Base-by-base conservation (phyloP, 2,888 invertebrate species). In the Penaeus monodon region DNA sequence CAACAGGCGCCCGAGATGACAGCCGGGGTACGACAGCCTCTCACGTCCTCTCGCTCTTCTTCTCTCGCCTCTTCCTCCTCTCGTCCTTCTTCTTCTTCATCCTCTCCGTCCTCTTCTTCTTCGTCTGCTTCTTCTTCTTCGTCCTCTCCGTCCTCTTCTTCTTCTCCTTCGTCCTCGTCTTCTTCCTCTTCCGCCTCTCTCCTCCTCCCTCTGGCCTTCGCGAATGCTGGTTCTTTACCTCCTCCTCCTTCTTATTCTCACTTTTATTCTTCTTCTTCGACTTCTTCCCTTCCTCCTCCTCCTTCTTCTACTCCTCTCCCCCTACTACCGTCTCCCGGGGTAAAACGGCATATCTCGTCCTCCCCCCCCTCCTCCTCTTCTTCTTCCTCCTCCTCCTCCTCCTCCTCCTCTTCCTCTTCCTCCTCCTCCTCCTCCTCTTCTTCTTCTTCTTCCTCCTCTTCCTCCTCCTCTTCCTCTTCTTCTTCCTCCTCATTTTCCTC, bases 1-100 rank as follows among this genome's bases (percentile, higher is more conserved):
- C 82, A 82, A 7, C 82, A 73, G 44, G 33, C 17, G 27, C 73
- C 82, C 8, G 17, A 57, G 27, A 24, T 74, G 7, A 29, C 74
- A 27, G 74, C 70, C 8, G 82, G 82, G 82, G 82, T 81, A 81
- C 27, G 70, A 81, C 70, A 70, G 24, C n/a, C 22, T 49, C 38
- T n/a, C 63, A 4, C 63, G 22, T 49, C n/a, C 66, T n/a, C 38
- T 14, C 24, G 24, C 22, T 33, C 38, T 33, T 22, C 7, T 38
- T 33, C 49, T 66, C 33, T 24, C 17, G 8, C 27, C 17, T 29
- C 68, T n/a, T 68, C 33, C 27, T 44, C 44, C 33, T 38, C n/a
- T 8, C 24, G 33, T 20, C 24, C 27, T 33, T 17, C 33, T 22
- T n/a, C 68, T 49, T 7, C 66, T 27, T 22, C 81, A 22, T 24